Percentiles rank a stretch among this genome's conserved stretches.
These are phyloP conservation scores for Falco peregrinus DNA, from an alignment of 2,797 vertebrate genomes.

Conservation along the genomic window DNA sequence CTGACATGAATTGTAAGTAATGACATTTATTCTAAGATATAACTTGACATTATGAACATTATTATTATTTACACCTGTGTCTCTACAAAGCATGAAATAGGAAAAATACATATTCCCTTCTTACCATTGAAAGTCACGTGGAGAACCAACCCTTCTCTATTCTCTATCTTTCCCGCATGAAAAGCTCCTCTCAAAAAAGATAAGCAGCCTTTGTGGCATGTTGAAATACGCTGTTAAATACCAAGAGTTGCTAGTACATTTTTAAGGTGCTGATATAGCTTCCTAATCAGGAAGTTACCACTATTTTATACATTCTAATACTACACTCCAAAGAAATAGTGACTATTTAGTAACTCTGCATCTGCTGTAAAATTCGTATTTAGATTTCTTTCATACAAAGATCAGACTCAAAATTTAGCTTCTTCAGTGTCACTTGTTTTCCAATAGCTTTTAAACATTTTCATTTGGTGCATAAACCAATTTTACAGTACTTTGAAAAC, in stretches of 20 bases:
- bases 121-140: background rate
- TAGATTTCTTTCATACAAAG: background rate
- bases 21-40: slow-evolving; percentile 41
- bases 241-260: background rate
- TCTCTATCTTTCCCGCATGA: background rate
- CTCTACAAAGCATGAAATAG: slow-evolving; percentile 19
- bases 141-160: background rate
- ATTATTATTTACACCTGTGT: background rate
- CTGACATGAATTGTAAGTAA: background rate
- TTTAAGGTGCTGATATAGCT: background rate
- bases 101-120: background rate
- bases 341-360: background rate
- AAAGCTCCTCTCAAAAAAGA: background rate
- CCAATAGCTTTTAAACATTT: background rate
- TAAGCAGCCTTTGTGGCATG: background rate
- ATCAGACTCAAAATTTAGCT: background rate
- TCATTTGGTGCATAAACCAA: background rate
- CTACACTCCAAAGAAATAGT: background rate
- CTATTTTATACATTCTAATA: background rate
- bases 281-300: background rate
- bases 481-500: background rate
- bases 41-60: background rate
- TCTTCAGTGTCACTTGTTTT: background rate
- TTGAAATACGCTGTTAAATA: background rate
- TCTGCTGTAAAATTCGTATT: background rate